These are phyloP conservation scores for Clupea harengus DNA, from an alignment of 2,113 vertebrate species.

Conservation along the genomic window DNA sequence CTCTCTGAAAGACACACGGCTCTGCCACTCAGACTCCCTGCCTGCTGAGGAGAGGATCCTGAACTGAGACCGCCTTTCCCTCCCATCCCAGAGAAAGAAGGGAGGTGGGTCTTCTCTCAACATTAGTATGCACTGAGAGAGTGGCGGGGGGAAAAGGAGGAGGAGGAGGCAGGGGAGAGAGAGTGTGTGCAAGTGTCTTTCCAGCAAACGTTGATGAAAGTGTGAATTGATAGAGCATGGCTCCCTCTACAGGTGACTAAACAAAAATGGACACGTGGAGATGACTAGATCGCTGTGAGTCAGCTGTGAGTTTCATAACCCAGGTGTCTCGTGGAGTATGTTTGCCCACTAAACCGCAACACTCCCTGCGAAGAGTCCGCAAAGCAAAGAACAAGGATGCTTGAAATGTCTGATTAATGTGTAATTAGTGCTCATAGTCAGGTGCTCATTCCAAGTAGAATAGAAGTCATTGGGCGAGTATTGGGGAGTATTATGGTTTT, in stretches of 20 bases:
- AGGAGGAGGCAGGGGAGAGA: conserved; percentile 55
- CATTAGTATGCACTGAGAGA: conserved; percentile 78
- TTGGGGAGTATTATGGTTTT: too few species aligned
- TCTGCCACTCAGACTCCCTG: conserved; percentile 61
- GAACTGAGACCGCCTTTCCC: conserved; percentile 67
- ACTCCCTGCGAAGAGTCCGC: neutral
- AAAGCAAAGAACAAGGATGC: neutral
- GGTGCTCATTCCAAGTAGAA: neutral
- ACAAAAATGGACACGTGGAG: neutral
- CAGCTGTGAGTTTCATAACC: neutral
- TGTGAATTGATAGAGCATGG: neutral
- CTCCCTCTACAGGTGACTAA: neutral
- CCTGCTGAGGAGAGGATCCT: conserved; percentile 66
- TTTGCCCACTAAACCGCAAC: neutral
- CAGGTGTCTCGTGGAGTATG: neutral
- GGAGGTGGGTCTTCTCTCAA: conserved; percentile 66
- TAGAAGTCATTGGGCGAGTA: too few species aligned
- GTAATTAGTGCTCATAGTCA: neutral
- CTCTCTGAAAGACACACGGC: conserved; percentile 57
- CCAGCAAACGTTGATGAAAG: neutral
- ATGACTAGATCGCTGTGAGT: neutral
- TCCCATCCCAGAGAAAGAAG: conserved; percentile 63
- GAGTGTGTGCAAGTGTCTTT: conserved; percentile 65
- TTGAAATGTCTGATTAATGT: neutral
- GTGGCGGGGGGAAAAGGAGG: conserved; percentile 41